phyloP scores from a whole-genome alignment of 1,140 invertebrate species.

The Drosophila pseudoananassae region DNA sequence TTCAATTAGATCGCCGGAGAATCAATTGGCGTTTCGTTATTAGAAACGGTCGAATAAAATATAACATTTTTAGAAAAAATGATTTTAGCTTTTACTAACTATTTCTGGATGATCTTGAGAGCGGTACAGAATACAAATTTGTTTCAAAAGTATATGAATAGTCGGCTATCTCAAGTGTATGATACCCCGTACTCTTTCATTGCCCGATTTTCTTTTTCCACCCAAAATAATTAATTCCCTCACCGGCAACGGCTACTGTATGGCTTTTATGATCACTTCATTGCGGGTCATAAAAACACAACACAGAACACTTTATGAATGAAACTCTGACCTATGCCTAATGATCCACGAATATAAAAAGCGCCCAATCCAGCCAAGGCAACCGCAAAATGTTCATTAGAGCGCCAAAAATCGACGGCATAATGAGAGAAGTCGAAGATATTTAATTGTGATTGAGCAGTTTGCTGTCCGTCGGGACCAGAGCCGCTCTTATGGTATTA shows the following conservation, averaged over 20 bases:
- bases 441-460: conserved; percentile 44
- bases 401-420: conserved; percentile 51
- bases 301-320: conserved; percentile 50
- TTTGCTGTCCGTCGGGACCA: conserved; percentile 22
- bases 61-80: no score
- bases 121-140: no score
- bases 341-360: conserved; percentile 44
- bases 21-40: neutral
- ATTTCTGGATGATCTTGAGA: no score
- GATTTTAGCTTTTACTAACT: no score
- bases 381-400: conserved; percentile 65
- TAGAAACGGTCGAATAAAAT: neutral
- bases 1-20: conserved; percentile 6
- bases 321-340: conserved; percentile 51
- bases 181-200: neutral
- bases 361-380: conserved; percentile 30
- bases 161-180: neutral
- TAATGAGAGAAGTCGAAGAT: conserved; percentile 38
- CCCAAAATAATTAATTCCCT: conserved; percentile 2
- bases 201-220: neutral
- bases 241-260: conserved; percentile 29
- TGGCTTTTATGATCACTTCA: conserved; percentile 44
- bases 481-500: conserved; percentile 46
- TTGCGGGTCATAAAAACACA: conserved; percentile 16
- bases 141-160: no score